These are phyloP conservation scores for Mechanitis mazaeus DNA, from an alignment of 2,888 invertebrate species.

Conservation along the genomic window DNA sequence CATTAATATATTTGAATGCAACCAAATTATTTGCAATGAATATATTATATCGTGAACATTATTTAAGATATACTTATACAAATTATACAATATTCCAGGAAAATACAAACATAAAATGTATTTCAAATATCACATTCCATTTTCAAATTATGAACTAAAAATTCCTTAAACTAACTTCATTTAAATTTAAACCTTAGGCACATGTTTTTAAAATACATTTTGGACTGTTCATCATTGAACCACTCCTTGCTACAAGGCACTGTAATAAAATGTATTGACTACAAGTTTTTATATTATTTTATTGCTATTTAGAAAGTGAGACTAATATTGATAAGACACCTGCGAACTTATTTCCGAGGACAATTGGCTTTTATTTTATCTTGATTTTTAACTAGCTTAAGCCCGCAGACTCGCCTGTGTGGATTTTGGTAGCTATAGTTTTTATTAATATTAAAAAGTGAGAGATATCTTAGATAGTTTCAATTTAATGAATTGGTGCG, in stretches of 20 bases:
- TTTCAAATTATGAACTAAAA: constrained; percentile 43
- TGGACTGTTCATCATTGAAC: constrained; percentile 14
- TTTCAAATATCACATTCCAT: constrained; percentile 47
- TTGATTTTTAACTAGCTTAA: too few species aligned
- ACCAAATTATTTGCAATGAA: too few species aligned
- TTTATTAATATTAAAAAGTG: too few species aligned
- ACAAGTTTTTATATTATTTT: constrained; percentile 8
- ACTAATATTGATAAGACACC: constrained; percentile 1
- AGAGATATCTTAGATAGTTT: too few species aligned
- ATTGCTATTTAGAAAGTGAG: constrained; percentile 19
- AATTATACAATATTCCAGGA: constrained; percentile 9
- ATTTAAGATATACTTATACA: not conserved
- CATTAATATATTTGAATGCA: too few species aligned
- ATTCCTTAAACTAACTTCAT: constrained; percentile 17
- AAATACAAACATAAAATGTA: constrained; percentile 34
- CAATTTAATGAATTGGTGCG: too few species aligned
- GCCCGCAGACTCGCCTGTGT: too few species aligned
- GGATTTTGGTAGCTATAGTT: too few species aligned
- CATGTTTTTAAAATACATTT: constrained; percentile 9
- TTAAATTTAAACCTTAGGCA: constrained; percentile 6
- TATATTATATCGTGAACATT: not conserved
- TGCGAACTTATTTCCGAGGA: not conserved
- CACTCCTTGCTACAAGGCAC: constrained; percentile 34
- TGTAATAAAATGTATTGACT: constrained; percentile 22
- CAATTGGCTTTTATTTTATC: too few species aligned